A percentile compares a stretch with the other conserved stretches of the same genome.
Evolutionary conservation across 2,888 invertebrate species (phyloP).

Genomic region (Exocentrus adspersus): DNA sequence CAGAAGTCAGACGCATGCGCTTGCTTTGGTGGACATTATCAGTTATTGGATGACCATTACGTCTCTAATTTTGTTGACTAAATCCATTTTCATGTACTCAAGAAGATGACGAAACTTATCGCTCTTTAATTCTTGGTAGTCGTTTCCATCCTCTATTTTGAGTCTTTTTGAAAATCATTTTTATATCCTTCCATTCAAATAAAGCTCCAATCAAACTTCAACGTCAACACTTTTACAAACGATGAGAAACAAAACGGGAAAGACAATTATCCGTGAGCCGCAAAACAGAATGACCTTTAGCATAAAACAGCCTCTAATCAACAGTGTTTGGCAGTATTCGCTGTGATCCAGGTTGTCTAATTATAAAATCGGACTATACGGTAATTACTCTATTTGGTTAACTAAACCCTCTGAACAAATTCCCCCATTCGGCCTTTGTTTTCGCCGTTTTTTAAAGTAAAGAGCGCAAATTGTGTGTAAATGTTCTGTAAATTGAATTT

Average conservation of each 20-base stretch:
- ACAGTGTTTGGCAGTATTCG: conserved; percentile 14
- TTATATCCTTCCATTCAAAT: too few relatives aligned
- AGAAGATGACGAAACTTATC: too few relatives aligned
- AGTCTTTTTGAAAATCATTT: too few relatives aligned
- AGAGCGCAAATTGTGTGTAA: neutral
- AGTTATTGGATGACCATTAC: too few relatives aligned
- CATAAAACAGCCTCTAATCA: conserved; percentile 15
- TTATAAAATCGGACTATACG: conserved; percentile 18
- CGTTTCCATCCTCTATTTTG: too few relatives aligned
- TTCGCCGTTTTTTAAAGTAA: conserved; percentile 2
- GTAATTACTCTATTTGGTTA: conserved; percentile 22
- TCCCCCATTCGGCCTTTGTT: conserved; percentile 6
- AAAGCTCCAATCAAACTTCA: neutral
- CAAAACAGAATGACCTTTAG: neutral
- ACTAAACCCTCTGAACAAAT: conserved; percentile 7
- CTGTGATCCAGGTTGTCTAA: conserved; percentile 10
- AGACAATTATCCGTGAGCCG: neutral
- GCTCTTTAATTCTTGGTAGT: too few relatives aligned
- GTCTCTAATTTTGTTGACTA: too few relatives aligned
- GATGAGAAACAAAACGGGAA: neutral
- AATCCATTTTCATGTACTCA: too few relatives aligned
- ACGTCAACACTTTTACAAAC: too few relatives aligned
- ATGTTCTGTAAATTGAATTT: conserved; percentile 7
- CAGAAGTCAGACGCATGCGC: too few relatives aligned
- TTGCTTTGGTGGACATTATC: too few relatives aligned